Evolutionary conservation across 2,113 vertebrate species (phyloP), one percentile per base, ranked within the genome.

Genomic region (Bagarius yarrelli): DNA sequence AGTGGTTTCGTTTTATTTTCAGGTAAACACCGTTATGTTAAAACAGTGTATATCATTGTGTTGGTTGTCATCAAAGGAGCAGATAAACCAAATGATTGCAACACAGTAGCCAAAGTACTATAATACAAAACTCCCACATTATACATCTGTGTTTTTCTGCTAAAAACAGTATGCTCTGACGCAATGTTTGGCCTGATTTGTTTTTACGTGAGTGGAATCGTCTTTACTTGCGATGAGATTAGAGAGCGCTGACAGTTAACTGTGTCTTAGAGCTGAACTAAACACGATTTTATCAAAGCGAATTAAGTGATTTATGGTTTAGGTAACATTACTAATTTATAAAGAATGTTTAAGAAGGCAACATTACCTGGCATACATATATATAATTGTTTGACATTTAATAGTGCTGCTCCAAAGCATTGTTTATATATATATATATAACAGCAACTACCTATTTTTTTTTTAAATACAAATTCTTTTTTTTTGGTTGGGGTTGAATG

Each of bases 21-120:
- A 40, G 73, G 82, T 87, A 88, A 89, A 87, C 55, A 70, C n/a
- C 5, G 87, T 84, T 71, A 79, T 86, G 87, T 81, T 85, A 81
- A 89, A 83, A 76, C 78, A 70, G 82, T 61, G 76, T 83, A 69
- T 86, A 67, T 8, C 53, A 1, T 32, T 70, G 34, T 64, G 44
- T 71, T 70, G 53, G 78, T 14, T 79, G 44, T 47, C 44, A 36
- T 4, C 13, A 44, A 27, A 27, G 25, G 12, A 63, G 12, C 57
- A 61, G 32, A 36, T 44, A 21, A 23, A 67, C 55, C 25, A 60
- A 34, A 3, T 25, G 40, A 80, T 13, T 50, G 18, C 55, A 72
- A 80, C 55, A 60, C 55, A 12, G 55, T 50, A 80, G 78, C 67
- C 66, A 80, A 19, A 80, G 71, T 67, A 72, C 55, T 15, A 52